phyloP scores from a whole-genome alignment of 2,797 vertebrate species.

The Rallus crepitans region DNA sequence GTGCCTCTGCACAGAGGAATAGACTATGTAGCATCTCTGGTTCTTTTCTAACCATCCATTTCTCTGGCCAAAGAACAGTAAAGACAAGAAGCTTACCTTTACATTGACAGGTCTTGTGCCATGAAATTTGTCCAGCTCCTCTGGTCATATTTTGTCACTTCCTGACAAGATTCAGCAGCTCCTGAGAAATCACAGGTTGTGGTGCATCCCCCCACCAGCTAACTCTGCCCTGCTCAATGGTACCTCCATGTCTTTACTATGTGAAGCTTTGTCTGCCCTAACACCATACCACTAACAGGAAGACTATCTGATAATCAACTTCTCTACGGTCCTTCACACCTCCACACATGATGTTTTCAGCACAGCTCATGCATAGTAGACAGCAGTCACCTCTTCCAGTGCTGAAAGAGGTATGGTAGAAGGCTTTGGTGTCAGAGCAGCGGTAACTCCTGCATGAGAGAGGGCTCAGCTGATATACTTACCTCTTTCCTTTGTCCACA shows the following conservation, averaged over 20 bases:
- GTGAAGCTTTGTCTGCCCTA: not conserved
- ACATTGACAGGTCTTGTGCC: fast-evolving
- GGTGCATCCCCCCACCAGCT: fast-evolving
- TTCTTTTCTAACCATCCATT: not conserved
- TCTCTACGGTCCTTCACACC: not conserved
- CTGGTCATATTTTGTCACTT: not conserved
- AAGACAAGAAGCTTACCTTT: not conserved
- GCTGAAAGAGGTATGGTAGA: not conserved
- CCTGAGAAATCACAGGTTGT: not conserved
- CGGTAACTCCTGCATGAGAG: not conserved
- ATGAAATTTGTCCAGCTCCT: not conserved
- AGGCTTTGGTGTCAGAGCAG: not conserved
- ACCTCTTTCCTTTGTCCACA: no score
- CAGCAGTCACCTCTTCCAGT: not conserved
- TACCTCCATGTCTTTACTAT: not conserved
- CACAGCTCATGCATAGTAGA: not conserved
- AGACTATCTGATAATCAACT: not conserved
- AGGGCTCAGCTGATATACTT: not conserved
- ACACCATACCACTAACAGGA: not conserved
- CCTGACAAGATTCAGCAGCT: not conserved
- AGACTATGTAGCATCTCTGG: not conserved
- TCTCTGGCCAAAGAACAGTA: not conserved
- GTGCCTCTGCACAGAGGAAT: not conserved
- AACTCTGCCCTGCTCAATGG: not conserved
- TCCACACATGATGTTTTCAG: not conserved